Conservation (phyloP, 2,888 invertebrate genomes). For the Sturmia bella region DNA sequence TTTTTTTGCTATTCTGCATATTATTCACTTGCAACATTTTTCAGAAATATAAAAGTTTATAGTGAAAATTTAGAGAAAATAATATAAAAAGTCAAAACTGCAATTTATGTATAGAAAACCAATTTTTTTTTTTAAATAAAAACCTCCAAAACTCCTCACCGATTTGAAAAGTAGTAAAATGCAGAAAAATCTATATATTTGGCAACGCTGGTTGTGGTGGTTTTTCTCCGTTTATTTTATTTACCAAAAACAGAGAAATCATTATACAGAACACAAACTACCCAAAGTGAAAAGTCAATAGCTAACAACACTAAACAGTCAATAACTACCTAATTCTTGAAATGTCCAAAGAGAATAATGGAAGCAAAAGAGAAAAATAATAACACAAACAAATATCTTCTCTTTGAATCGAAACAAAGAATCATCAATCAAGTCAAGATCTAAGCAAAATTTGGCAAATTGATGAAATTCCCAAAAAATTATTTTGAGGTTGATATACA, state of each 20-base stretch:
- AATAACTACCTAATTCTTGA: background rate
- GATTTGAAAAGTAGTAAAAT: too few species aligned
- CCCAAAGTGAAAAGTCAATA: constrained; percentile 45
- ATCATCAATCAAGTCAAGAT: background rate
- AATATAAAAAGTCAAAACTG: too few species aligned
- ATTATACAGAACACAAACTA: constrained; percentile 26
- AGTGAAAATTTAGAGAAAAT: too few species aligned
- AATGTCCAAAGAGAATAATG: constrained; percentile 22
- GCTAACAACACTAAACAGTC: constrained; percentile 16
- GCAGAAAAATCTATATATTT: background rate
- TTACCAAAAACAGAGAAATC: constrained; percentile 33
- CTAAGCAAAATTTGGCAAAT: too few species aligned
- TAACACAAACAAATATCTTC: background rate
- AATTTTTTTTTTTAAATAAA: too few species aligned
- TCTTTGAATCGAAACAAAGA: background rate
- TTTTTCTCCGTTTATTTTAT: constrained; percentile 17
- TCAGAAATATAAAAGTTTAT: too few species aligned
- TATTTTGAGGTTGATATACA: too few species aligned
- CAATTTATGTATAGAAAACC: too few species aligned
- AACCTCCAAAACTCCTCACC: too few species aligned
- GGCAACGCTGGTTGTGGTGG: background rate
- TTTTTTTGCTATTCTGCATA: too few species aligned
- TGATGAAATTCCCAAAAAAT: too few species aligned
- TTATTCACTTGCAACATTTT: too few species aligned
- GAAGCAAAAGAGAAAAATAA: background rate